Base-by-base conservation (phyloP, 2,113 vertebrate species). In the Notothenia rossii region DNA sequence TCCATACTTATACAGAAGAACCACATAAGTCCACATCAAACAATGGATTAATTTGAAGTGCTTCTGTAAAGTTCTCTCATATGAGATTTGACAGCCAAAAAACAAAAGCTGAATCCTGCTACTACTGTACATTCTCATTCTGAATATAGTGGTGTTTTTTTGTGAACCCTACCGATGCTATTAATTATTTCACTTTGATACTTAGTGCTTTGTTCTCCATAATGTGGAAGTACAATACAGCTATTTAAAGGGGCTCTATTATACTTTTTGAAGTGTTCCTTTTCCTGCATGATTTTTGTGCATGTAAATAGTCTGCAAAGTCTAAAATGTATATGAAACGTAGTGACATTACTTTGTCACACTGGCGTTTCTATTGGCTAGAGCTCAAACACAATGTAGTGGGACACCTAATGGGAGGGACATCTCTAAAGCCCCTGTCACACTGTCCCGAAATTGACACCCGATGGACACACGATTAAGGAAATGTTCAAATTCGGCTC, bases 51-150 rank as follows among this genome's bases (percentile, higher is more conserved):
- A 60, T 40, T 71, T 80, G 55, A 71, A 55, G 20, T 58, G 54
- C 12, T 75, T 36, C 60, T 64, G 68, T 56, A 22, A 68, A 78
- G 70, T 45, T 72, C 51, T 10, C 3, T 79, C 63, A 50, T 72
- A 36, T 36, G 13, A 65, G 48, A 73, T 66, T 40, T 46, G 62
- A 76, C 58, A 72, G 55, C 22, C 20, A 76, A 58, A 79, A 20
- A 66, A 46, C 48, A 72, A 25, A 69, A 63, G 49, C 63, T 73
- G 25, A 2, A 2, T 15, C 55, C 9, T 54, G 54, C 60, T 36
- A 8, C 29, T 33, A 33, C 49, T 70, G 53, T 17, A 33, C 10
- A 20, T 55, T 36, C 33, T 65, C 49, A 72, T 85, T 60, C 40
- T 29, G 29, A 36, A 3, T 33, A 40, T 40, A 64, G 60, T 29